phyloP scores from a whole-genome alignment of 2,888 invertebrate genomes.

The Gerris lacustris region DNA sequence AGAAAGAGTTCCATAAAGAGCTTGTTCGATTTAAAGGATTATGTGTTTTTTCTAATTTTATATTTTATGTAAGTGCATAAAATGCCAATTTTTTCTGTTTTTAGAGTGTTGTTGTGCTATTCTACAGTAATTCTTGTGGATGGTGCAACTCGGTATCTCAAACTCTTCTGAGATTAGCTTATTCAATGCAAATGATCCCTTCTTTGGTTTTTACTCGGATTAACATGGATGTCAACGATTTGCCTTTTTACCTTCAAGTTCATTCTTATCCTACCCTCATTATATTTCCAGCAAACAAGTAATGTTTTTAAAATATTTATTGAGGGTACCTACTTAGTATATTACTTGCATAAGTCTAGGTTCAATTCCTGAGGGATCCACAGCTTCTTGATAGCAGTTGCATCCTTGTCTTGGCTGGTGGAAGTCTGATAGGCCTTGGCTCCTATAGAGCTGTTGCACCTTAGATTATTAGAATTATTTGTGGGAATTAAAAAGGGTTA shows the following conservation, averaged over 20 bases:
- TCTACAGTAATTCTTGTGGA: constrained; percentile 64
- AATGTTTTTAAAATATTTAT: constrained; percentile 26
- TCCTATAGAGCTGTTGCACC: no score
- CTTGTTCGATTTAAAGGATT: no score
- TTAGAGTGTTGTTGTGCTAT: constrained; percentile 63
- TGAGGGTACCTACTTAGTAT: constrained; percentile 1
- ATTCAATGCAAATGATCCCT: constrained; percentile 45
- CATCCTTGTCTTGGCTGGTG: neutral
- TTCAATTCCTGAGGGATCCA: neutral
- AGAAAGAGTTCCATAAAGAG: no score
- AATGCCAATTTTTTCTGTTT: neutral
- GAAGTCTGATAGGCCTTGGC: no score
- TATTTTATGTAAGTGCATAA: no score
- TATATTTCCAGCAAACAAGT: constrained; percentile 63
- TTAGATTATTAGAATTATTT: no score
- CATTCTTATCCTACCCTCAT: constrained; percentile 65
- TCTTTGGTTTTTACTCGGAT: constrained; percentile 52
- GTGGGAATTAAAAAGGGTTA: no score
- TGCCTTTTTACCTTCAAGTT: constrained; percentile 77
- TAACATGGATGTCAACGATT: constrained; percentile 70
- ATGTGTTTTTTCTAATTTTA: no score
- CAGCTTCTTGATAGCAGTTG: neutral
- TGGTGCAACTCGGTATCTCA: constrained; percentile 60
- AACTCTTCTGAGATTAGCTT: constrained; percentile 52
- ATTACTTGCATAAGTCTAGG: neutral